Base-by-base conservation (phyloP, 2,797 vertebrate genomes). In the Pelobates cultripes region DNA sequence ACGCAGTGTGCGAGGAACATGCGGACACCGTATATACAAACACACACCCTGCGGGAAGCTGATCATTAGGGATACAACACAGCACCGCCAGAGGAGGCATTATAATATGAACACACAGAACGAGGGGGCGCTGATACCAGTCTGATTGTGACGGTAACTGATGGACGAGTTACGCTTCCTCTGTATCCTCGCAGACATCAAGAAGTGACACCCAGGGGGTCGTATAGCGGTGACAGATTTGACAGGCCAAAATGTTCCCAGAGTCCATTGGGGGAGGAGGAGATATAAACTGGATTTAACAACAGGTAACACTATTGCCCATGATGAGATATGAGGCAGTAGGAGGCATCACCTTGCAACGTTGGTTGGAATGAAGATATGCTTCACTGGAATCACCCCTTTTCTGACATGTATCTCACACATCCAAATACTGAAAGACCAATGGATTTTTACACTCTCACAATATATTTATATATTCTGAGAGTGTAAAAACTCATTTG, bases 11-110 rank as follows among this genome's bases (percentile, higher is more conserved):
- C 89, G 85, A 88, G 88, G 92, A 91, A 92, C 97, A 98, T 98
- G 97, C 97, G 96, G 96, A 95, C 95, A 97, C 96, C 95, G 95
- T 97, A 97, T 97, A 95, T 97, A 97, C 96, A 98, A 93, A 94
- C 94, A 96, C 96, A 93, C 95, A 96, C 94, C 94, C 95, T 93
- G 81, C 93, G 95, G 94, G 95, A 96, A 92, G 94, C 89, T 91
- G 95, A 95, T 96, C 96, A 77, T 73, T 51, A 47, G 76, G 67
- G 76, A 78, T 51, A 79, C 66, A 75, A 79, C 81, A 83, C 81
- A 74, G 75, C 70, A 79, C 81, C 77, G 77, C 81, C 53, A 64
- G 61, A 64, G 57, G 81, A 83, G 81, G 81, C 47, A 45, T 71
- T 60, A 83, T 47, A 75, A 79, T 70, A 79, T 79, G 66, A 51